phyloP scores from a whole-genome alignment of 2,113 vertebrate genomes.

The Paradoxurus hermaphroditus region DNA sequence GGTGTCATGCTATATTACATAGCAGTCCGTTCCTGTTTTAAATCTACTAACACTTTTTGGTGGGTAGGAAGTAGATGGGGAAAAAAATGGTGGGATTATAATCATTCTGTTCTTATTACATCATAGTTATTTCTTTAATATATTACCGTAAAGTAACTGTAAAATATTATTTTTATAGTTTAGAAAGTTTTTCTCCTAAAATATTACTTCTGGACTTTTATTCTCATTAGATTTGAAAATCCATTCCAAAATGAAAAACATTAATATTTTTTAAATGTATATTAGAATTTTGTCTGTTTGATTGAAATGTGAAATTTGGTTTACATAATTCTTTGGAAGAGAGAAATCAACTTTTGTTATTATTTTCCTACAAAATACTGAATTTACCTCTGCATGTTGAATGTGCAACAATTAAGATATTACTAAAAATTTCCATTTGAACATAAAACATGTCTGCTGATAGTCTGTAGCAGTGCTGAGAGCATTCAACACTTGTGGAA shows the following conservation, averaged over 20 bases:
- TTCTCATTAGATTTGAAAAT: slow-evolving; percentile 35
- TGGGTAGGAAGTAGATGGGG: background rate
- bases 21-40: background rate
- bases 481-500: background rate
- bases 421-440: slow-evolving; percentile 15
- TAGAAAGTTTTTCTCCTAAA: slow-evolving; percentile 16
- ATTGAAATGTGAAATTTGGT: slow-evolving; percentile 7
- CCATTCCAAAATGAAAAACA: background rate
- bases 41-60: background rate
- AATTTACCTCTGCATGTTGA: slow-evolving; percentile 6
- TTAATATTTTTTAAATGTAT: slow-evolving; percentile 21
- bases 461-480: background rate
- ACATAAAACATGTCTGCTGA: background rate
- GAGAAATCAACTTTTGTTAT: background rate
- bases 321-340: slow-evolving; percentile 1
- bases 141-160: background rate
- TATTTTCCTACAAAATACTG: background rate
- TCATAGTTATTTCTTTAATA: background rate
- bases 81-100: background rate
- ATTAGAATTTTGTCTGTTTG: slow-evolving; percentile 26
- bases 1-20: background rate
- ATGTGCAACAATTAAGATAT: background rate
- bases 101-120: background rate
- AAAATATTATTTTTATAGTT: background rate
- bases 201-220: background rate